Base-by-base conservation (phyloP, 2,113 vertebrate genomes). In the Notarius lentiginosus region DNA sequence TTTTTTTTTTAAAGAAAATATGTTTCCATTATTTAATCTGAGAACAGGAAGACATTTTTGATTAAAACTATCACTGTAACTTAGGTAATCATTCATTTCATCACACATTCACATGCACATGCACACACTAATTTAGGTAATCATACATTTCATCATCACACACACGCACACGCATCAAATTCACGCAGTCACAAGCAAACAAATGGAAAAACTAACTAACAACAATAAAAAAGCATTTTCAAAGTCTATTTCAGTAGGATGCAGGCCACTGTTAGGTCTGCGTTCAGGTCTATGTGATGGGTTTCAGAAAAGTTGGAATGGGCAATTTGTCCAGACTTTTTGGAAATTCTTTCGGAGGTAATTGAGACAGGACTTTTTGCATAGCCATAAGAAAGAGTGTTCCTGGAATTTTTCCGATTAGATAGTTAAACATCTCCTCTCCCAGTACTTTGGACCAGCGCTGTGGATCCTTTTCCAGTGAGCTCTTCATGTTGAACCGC, bases 291-390 rank as follows among this genome's bases (percentile, higher is more conserved):
- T 87, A 91, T 49, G 94, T 93, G 56, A 95, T 87, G 0, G 95
- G 93, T 72, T 96, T 96, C 77, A 96, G 90, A 47, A 95, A 94
- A 83, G 96, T 92, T 51, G 97, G 96, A 90, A 97, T 97, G 87
- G 96, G 96, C 84, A 97, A 94, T 84, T 95, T 93, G 18, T 95
- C 93, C 89, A 97, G 95, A 90, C 96, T 96, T 88, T 94, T 92
- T 8, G 94, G 94, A 88, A 97, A 96, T 80, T 93, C 92, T 0
- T 94, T 93, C 0, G 96, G 95, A 22, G 95, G 95, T 56, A 97
- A 95, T 90, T 94, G 95, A 91, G 92, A 92, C 9, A 97, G 92
- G 22, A 97, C 91, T 60, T 92, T 95, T 92, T 96, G 96, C 96
- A 97, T 97, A 85, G 96, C 92, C 58, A 90, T 87, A 55, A 97